Percentiles rank a stretch among this genome's conserved stretches.
These are phyloP conservation scores for Hypotaenidia okinawae DNA, from an alignment of 2,797 vertebrate species.

Conservation along the genomic window DNA sequence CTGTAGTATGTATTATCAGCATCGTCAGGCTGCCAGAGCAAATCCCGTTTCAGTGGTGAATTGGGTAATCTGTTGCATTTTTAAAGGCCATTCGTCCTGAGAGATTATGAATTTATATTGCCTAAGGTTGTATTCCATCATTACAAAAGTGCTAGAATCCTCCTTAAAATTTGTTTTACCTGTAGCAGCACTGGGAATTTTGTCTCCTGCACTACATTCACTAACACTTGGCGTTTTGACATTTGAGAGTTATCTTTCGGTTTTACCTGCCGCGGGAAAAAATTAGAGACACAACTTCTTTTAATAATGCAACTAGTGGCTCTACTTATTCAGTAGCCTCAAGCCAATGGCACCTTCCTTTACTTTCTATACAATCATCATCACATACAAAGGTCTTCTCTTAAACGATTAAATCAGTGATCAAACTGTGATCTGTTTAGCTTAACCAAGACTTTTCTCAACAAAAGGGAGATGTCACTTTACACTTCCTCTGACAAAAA, in stretches of 20 bases:
- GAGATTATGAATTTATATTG: slow-evolving; percentile 77
- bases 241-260: slow-evolving; percentile 70
- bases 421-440: slow-evolving; percentile 60
- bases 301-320: slow-evolving; percentile 73
- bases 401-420: slow-evolving; percentile 53
- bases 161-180: slow-evolving; percentile 79
- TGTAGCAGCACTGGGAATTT: slow-evolving; percentile 75
- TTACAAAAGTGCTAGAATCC: slow-evolving; percentile 75
- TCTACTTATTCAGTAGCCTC: slow-evolving; percentile 64
- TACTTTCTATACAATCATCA: slow-evolving; percentile 45
- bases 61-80: slow-evolving; percentile 71
- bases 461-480: slow-evolving; percentile 1
- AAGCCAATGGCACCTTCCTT: slow-evolving; percentile 62
- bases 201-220: slow-evolving; percentile 72
- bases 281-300: slow-evolving; percentile 72
- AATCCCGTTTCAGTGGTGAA: slow-evolving; percentile 63
- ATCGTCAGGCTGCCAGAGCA: slow-evolving; percentile 54
- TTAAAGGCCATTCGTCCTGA: slow-evolving; percentile 76
- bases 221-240: slow-evolving; percentile 69
- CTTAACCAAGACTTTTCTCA: slow-evolving; percentile 13
- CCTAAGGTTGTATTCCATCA: slow-evolving; percentile 78
- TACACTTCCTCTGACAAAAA: background rate
- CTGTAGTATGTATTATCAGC: background rate
- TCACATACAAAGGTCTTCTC: background rate
- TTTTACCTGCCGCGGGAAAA: slow-evolving; percentile 69